phyloP scores from a whole-genome alignment of 2,888 invertebrate species.

The Lamellibrachia columna region DNA sequence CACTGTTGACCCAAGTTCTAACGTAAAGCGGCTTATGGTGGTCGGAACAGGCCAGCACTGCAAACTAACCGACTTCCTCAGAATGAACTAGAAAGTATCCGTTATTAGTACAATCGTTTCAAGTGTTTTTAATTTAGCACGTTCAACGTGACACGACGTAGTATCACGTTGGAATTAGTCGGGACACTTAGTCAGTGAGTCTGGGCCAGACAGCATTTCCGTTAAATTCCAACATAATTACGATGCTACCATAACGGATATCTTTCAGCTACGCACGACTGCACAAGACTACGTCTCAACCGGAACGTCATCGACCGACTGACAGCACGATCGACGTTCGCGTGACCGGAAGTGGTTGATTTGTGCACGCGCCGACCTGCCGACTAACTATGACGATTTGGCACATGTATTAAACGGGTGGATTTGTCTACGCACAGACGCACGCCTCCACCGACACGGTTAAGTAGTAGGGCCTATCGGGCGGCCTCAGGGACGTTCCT shows the following conservation, averaged over 20 bases:
- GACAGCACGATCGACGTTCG: neutral
- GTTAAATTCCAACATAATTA: neutral
- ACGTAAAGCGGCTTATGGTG: neutral
- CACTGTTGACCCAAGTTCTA: neutral
- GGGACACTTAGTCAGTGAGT: neutral
- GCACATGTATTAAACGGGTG: neutral
- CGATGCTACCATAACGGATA: neutral
- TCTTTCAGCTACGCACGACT: neutral
- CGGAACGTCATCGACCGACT: neutral
- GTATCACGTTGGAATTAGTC: neutral
- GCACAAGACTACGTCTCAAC: neutral
- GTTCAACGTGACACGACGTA: neutral
- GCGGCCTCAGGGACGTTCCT: neutral
- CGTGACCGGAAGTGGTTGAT: neutral
- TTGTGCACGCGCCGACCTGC: neutral
- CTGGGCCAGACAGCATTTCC: neutral
- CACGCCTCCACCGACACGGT: neutral
- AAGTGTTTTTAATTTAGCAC: neutral
- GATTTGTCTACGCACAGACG: neutral
- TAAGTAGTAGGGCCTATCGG: neutral
- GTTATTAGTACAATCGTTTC: neutral
- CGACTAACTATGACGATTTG: conserved; percentile 3
- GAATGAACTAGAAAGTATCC: neutral
- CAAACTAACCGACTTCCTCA: neutral
- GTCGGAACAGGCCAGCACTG: neutral